These are phyloP conservation scores for Apantesis nais DNA, from an alignment of 2,888 invertebrate species.

Conservation along the genomic window DNA sequence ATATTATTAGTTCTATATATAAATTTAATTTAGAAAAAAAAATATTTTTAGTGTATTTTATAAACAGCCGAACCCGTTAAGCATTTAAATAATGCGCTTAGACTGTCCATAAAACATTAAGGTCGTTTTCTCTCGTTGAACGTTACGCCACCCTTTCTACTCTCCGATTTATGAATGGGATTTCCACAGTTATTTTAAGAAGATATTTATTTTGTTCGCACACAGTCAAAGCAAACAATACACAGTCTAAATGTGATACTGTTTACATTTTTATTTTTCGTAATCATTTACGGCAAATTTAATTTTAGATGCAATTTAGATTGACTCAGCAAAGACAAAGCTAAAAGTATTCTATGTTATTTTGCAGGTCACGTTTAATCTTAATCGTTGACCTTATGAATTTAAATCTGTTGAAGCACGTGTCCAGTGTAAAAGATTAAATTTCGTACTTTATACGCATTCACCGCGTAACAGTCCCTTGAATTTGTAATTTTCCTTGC, in stretches of 20 bases:
- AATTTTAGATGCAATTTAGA: constrained; percentile 36
- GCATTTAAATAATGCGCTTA: no score
- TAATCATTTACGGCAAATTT: constrained; percentile 7
- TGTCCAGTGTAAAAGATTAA: constrained; percentile 30
- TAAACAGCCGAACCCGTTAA: not conserved
- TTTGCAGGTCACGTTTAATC: constrained; percentile 37
- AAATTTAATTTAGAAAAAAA: not conserved
- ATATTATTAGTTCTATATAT: no score
- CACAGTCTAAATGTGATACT: not conserved
- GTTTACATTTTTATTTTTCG: constrained; percentile 11
- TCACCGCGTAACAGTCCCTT: not conserved
- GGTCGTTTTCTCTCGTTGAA: no score
- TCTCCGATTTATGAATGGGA: not conserved
- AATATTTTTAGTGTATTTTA: not conserved
- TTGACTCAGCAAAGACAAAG: constrained; percentile 32
- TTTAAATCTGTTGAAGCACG: constrained; percentile 36
- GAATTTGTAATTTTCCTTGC: constrained; percentile 5
- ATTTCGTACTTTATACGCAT: constrained; percentile 17
- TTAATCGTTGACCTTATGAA: constrained; percentile 35
- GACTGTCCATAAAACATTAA: no score
- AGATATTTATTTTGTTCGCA: not conserved
- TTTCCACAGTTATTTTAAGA: not conserved
- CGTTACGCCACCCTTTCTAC: no score
- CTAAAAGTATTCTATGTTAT: constrained; percentile 26
- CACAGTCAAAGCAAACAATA: not conserved